Percentiles rank a stretch among this genome's conserved stretches.
These are phyloP conservation scores for Pectinophora gossypiella DNA, from an alignment of 1,140 invertebrate genomes.

Conservation along the genomic window DNA sequence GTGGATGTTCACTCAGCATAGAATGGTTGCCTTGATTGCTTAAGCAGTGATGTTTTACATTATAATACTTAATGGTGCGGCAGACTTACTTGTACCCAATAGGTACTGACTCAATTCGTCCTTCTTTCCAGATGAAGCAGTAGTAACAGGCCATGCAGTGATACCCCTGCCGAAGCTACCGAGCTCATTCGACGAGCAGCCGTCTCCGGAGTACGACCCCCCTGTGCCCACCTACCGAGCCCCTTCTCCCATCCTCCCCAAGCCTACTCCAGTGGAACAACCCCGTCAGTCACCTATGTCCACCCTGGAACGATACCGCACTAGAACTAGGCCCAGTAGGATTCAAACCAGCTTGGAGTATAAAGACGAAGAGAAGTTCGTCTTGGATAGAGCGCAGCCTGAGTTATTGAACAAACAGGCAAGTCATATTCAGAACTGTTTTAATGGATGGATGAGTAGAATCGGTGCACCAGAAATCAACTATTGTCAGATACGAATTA, in stretches of 20 bases:
- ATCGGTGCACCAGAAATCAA: too few relatives aligned
- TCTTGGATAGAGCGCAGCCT: constrained; percentile 63
- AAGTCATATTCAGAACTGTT: too few relatives aligned
- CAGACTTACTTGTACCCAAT: too few relatives aligned
- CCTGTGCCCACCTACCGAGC: constrained; percentile 44
- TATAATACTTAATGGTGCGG: too few relatives aligned
- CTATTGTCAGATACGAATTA: too few relatives aligned
- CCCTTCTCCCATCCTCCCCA: constrained; percentile 45
- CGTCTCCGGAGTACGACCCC: constrained; percentile 43
- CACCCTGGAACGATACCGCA: constrained; percentile 62
- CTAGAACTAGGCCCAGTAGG: constrained; percentile 48
- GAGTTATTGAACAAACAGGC: constrained; percentile 71
- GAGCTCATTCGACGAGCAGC: constrained; percentile 60
- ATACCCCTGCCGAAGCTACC: constrained; percentile 74
- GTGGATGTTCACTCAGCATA: too few relatives aligned
- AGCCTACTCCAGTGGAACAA: constrained; percentile 32
- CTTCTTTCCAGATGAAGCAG: constrained; percentile 61
- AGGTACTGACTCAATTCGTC: background rate
- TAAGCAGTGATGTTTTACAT: too few relatives aligned
- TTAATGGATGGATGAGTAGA: too few relatives aligned
- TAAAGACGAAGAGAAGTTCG: constrained; percentile 68
- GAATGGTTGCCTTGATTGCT: too few relatives aligned
- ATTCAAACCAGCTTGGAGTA: constrained; percentile 49
- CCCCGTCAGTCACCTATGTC: constrained; percentile 49
- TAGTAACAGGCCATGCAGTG: constrained; percentile 67